These are phyloP conservation scores for Bedellia somnulentella DNA, from an alignment of 2,888 invertebrate genomes.

Conservation along the genomic window DNA sequence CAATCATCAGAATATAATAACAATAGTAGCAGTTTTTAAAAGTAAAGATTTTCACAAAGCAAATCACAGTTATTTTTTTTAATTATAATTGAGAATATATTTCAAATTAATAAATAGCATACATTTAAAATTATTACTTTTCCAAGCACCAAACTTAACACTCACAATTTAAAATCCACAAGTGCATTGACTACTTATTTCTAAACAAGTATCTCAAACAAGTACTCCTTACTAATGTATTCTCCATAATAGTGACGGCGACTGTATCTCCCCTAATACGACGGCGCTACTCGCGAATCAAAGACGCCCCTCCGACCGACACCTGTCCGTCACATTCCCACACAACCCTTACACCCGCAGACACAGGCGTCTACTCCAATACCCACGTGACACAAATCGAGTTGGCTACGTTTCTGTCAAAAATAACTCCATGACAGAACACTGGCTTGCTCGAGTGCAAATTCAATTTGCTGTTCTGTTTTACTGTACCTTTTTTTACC, in stretches of 20 bases:
- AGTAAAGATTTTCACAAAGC: too few relatives aligned
- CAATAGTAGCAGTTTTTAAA: too few relatives aligned
- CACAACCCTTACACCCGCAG: not conserved
- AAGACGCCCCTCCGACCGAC: not conserved
- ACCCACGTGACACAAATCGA: not conserved
- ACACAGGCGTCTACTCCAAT: not conserved
- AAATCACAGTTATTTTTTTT: too few relatives aligned
- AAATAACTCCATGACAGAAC: not conserved
- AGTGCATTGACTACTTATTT: too few relatives aligned
- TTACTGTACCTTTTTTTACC: not conserved
- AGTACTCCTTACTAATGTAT: too few relatives aligned
- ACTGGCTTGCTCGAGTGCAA: not conserved
- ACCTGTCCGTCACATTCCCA: slow-evolving; percentile 2
- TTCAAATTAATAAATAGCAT: too few relatives aligned
- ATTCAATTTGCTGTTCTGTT: not conserved
- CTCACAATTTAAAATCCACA: not conserved
- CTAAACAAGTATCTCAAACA: too few relatives aligned
- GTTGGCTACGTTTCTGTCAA: not conserved
- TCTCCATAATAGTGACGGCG: too few relatives aligned
- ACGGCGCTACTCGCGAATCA: not conserved
- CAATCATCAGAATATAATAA: too few relatives aligned
- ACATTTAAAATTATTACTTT: too few relatives aligned
- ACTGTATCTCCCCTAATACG: not conserved
- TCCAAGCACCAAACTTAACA: not conserved
- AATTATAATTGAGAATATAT: too few relatives aligned